Conservation (phyloP, 2,797 vertebrate species). For the Nasua narica region DNA sequence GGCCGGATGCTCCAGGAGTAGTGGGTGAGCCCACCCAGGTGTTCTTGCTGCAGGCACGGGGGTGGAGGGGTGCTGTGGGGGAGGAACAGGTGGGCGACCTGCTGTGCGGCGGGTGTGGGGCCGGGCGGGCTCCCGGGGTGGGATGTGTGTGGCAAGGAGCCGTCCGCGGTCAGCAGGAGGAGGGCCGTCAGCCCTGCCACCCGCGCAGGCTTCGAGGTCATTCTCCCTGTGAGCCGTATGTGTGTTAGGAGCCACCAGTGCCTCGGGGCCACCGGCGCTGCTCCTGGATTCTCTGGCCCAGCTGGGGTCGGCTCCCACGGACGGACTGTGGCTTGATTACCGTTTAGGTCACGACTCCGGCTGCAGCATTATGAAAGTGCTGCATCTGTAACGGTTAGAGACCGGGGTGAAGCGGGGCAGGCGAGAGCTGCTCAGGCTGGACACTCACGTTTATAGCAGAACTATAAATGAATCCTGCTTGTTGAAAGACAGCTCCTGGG, state of each 20-base stretch:
- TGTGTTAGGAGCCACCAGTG: background rate
- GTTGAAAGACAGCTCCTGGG: background rate
- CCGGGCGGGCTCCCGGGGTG: background rate
- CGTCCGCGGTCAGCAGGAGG: background rate
- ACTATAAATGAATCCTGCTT: background rate
- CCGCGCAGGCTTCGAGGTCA: accelerated
- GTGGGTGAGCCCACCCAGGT: background rate
- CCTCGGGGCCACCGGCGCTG: background rate
- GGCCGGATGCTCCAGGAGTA: background rate
- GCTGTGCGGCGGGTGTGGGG: accelerated
- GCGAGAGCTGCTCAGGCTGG: background rate
- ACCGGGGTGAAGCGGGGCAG: background rate
- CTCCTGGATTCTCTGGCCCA: background rate
- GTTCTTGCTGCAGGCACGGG: accelerated
- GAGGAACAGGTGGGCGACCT: background rate
- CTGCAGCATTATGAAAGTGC: background rate
- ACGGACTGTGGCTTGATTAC: background rate
- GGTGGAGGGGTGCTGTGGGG: accelerated
- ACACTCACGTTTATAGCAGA: background rate
- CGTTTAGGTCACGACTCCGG: background rate
- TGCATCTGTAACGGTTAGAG: background rate
- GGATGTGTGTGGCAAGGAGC: background rate
- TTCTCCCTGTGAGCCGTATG: background rate
- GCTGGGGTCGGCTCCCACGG: background rate
- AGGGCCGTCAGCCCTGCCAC: background rate